These are phyloP conservation scores for Drosophila planitibia DNA, from an alignment of 2,888 invertebrate genomes.

Conservation along the genomic window DNA sequence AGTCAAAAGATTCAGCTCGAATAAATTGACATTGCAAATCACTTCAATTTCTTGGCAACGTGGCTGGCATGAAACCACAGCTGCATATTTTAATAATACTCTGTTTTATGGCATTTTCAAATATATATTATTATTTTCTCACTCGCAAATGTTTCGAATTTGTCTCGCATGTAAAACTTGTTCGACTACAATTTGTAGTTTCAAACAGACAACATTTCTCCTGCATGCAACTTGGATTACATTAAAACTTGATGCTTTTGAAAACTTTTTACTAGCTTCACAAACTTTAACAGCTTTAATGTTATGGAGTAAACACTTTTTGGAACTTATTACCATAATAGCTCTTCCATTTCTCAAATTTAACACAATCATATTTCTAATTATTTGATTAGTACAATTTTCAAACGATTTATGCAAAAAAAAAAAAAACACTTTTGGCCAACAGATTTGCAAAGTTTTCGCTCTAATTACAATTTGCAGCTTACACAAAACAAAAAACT, in stretches of 20 bases:
- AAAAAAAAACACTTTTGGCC: neutral
- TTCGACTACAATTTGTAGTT: neutral
- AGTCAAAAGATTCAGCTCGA: neutral
- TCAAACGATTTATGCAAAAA: constrained; percentile 27
- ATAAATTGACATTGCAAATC: neutral
- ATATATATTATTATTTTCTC: neutral
- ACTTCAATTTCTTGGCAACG: neutral
- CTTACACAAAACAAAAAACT: constrained; percentile 40
- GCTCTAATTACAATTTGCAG: constrained; percentile 43
- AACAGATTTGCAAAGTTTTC: neutral
- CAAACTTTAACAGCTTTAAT: neutral
- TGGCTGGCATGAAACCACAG: neutral
- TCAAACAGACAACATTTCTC: neutral
- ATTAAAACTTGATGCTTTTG: neutral
- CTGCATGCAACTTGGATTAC: neutral
- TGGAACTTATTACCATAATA: neutral
- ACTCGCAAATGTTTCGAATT: neutral
- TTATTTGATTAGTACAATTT: constrained; percentile 18
- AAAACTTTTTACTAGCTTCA: neutral
- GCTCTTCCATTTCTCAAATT: neutral
- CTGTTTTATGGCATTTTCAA: neutral
- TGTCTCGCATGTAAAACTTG: neutral
- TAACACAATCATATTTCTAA: constrained; percentile 13
- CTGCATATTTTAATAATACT: constrained; percentile 3
- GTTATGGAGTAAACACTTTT: neutral